Conservation (phyloP, 53 echinoderm and acorn worm genomes). For the Antedon mediterranea region DNA sequence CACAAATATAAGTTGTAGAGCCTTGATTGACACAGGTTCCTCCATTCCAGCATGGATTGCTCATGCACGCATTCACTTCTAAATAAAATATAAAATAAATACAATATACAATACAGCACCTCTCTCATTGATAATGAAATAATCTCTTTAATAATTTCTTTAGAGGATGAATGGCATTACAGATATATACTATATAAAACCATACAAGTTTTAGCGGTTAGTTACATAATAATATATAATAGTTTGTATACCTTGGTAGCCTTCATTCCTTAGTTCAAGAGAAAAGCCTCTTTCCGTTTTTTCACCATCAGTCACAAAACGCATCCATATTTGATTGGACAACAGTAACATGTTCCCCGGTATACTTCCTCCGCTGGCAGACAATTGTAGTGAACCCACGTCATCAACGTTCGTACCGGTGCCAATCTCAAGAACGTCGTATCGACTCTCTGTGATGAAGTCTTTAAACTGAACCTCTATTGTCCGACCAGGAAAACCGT, state of each 20-base stretch:
- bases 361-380: conserved; percentile 10
- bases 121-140: too few species aligned
- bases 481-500: conserved; percentile 27
- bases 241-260: conserved; percentile 42
- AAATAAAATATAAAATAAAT: too few species aligned
- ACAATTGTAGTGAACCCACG: conserved; percentile 4
- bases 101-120: too few species aligned
- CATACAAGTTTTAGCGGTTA: too few species aligned
- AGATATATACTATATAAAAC: too few species aligned
- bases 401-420: conserved; percentile 23
- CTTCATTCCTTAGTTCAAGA: conserved; percentile 50
- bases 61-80: conserved; percentile 66
- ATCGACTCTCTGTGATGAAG: conserved; percentile 73
- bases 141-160: too few species aligned
- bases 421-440: conserved; percentile 54
- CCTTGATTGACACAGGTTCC: conserved; percentile 36
- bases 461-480: conserved; percentile 34
- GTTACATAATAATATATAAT: too few species aligned
- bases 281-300: conserved; percentile 96
- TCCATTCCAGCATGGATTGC: conserved; percentile 55
- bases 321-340: conserved; percentile 47
- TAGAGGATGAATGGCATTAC: too few species aligned
- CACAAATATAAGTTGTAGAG: conserved; percentile 14
- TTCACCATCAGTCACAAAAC: conserved; percentile 52
- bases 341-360: conserved; percentile 11